phyloP scores from a whole-genome alignment of 2,797 vertebrate species.

The Falco peregrinus region DNA sequence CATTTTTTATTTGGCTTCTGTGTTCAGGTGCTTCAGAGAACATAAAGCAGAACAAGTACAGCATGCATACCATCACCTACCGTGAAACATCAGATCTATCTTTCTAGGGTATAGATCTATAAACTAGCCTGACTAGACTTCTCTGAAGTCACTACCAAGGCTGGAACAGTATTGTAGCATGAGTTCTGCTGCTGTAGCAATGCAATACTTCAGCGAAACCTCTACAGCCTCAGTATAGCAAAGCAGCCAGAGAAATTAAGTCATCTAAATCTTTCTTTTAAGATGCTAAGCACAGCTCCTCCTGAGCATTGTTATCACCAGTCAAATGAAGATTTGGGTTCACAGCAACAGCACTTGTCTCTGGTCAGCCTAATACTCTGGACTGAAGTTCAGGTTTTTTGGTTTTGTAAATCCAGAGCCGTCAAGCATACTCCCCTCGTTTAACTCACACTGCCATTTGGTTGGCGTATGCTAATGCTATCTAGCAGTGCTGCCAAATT shows the following conservation, averaged over 20 bases:
- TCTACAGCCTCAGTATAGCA: background rate
- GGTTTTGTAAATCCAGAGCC: background rate
- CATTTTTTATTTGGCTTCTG: background rate
- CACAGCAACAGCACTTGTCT: background rate
- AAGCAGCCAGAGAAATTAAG: background rate
- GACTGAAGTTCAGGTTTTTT: background rate
- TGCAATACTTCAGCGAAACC: background rate
- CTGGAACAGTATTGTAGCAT: background rate
- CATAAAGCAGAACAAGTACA: background rate
- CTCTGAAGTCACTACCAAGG: background rate
- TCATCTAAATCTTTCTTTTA: background rate
- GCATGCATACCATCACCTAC: background rate
- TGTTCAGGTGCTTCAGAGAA: background rate
- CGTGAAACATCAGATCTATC: background rate
- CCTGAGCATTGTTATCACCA: background rate
- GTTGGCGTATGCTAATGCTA: background rate
- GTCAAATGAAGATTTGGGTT: background rate
- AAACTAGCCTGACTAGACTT: background rate
- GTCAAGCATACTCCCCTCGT: background rate
- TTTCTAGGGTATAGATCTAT: background rate
- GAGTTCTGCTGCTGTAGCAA: background rate
- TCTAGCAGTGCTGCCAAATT: background rate
- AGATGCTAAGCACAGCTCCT: background rate
- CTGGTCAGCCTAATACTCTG: background rate
- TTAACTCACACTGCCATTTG: conserved; percentile 9